phyloP scores from a whole-genome alignment of 1,140 invertebrate genomes.

The Achatina immaculata region DNA sequence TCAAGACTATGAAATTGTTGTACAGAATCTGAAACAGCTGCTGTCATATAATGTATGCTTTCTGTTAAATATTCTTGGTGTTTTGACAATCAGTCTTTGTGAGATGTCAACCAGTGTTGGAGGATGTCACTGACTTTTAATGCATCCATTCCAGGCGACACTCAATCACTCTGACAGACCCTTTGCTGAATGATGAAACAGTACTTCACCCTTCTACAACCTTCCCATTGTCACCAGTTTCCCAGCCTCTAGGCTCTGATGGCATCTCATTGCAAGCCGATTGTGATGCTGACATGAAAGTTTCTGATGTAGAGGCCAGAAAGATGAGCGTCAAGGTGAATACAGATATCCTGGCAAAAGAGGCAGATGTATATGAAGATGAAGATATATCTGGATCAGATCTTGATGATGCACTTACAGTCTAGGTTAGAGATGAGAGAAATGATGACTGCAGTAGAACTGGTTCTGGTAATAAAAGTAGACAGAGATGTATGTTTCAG shows the following conservation, averaged over 20 bases:
- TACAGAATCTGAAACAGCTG: no score
- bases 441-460: no score
- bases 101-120: no score
- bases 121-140: no score
- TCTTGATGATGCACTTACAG: no score
- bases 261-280: background rate
- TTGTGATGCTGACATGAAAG: background rate
- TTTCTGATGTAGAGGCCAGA: background rate
- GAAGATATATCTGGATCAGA: background rate
- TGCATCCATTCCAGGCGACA: constrained; percentile 34
- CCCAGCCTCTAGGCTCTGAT: background rate
- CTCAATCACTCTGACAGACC: constrained; percentile 27
- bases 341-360: background rate
- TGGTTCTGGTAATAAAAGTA: no score
- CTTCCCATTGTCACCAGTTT: background rate
- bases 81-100: no score
- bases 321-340: background rate
- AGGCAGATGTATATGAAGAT: background rate
- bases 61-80: no score
- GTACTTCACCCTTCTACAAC: background rate
- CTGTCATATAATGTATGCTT: no score
- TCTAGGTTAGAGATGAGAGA: no score
- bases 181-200: constrained; percentile 24
- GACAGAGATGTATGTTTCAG: no score
- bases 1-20: no score